Conservation (phyloP, 2,888 invertebrate genomes). For the Agriotes lineatus region DNA sequence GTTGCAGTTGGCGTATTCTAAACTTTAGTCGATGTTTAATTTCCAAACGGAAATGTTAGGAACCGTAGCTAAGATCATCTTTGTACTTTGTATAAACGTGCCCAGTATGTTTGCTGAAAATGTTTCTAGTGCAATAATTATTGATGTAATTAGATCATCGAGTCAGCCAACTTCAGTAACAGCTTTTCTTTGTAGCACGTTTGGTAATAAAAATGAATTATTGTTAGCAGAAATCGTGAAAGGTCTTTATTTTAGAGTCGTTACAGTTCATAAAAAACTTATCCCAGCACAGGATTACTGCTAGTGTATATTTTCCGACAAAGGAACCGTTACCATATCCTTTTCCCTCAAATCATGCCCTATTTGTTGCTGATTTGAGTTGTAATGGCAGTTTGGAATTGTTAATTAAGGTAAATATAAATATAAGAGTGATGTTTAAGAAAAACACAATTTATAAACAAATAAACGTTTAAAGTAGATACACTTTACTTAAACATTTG, state of each 20-base stretch:
- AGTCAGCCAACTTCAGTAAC: conserved; percentile 41
- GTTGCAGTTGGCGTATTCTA: too few relatives aligned
- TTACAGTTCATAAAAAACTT: conserved; percentile 45
- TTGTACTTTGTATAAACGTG: neutral
- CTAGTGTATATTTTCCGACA: conserved; percentile 41
- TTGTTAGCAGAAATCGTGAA: neutral
- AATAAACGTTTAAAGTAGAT: too few relatives aligned
- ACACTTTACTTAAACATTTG: neutral
- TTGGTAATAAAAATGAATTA: conserved; percentile 39
- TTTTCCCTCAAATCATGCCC: conserved; percentile 56
- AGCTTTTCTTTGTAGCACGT: conserved; percentile 49
- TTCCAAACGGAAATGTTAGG: too few relatives aligned
- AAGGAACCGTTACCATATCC: conserved; percentile 33
- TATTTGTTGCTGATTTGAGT: conserved; percentile 64
- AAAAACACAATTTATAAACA: too few relatives aligned
- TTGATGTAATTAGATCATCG: conserved; percentile 30
- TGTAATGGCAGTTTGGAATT: conserved; percentile 61
- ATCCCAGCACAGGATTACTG: conserved; percentile 39
- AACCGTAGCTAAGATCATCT: too few relatives aligned
- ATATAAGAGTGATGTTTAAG: neutral
- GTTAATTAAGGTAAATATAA: conserved; percentile 59
- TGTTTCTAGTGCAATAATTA: neutral
- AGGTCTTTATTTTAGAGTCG: conserved; percentile 46
- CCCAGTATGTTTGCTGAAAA: neutral
- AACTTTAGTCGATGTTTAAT: too few relatives aligned